These are phyloP conservation scores for Drosophila pectinifera DNA, from an alignment of 1,140 invertebrate genomes.

Conservation along the genomic window DNA sequence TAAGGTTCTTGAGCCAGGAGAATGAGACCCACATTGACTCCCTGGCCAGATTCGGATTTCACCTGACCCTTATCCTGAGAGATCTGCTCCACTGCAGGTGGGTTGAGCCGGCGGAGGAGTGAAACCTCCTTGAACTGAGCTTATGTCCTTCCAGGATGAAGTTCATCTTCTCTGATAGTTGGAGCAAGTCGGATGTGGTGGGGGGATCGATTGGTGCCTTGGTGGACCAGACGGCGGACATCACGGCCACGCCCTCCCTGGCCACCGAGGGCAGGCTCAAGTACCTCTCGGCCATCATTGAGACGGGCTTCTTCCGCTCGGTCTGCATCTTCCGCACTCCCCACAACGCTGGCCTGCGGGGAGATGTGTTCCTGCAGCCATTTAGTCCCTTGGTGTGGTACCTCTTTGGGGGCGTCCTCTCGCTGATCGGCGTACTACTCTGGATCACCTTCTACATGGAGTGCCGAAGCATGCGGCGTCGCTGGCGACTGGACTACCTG, in stretches of 20 bases:
- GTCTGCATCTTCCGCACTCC: conserved; percentile 80
- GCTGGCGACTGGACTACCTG: conserved; percentile 46
- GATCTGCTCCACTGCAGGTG: conserved; percentile 64
- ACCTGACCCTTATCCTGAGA: conserved; percentile 41
- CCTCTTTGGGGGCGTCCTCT: conserved; percentile 54
- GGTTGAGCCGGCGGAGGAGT: background rate
- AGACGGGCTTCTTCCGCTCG: conserved; percentile 65
- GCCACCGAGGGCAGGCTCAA: conserved; percentile 56
- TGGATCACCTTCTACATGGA: conserved; percentile 72
- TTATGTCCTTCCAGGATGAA: conserved; percentile 47
- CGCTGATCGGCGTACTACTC: conserved; percentile 53
- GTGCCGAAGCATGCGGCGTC: conserved; percentile 33
- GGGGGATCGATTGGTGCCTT: conserved; percentile 70
- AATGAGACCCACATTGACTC: conserved; percentile 64
- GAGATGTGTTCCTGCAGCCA: conserved; percentile 72
- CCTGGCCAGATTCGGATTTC: conserved; percentile 66
- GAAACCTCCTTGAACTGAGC: background rate
- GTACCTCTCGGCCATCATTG: conserved; percentile 57
- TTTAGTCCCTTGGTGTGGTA: conserved; percentile 71
- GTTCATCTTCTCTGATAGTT: conserved; percentile 60
- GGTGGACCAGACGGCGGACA: conserved; percentile 53
- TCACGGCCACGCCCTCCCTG: conserved; percentile 61
- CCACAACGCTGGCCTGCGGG: conserved; percentile 64
- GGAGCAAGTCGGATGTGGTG: conserved; percentile 59
- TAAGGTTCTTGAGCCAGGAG: conserved; percentile 40